These are phyloP conservation scores for Noctua pronuba DNA, from an alignment of 2,888 invertebrate species.

Conservation along the genomic window DNA sequence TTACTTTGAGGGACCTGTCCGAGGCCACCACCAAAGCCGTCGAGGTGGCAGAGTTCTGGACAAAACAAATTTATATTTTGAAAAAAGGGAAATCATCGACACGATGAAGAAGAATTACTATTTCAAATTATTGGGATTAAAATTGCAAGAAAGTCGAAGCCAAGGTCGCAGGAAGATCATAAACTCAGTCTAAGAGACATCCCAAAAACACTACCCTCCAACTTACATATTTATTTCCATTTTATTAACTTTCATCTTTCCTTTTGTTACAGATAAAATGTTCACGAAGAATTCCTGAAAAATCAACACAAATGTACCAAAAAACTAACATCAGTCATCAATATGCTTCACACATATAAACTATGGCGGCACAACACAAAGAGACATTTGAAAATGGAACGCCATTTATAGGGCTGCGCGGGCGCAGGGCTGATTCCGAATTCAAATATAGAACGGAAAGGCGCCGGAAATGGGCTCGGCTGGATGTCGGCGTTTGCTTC, in stretches of 20 bases:
- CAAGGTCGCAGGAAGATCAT: no score
- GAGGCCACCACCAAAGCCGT: no score
- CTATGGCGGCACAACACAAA: conserved; percentile 83
- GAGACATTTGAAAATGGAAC: conserved; percentile 76
- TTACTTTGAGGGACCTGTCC: no score
- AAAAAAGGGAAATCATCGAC: no score
- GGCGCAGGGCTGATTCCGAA: conserved; percentile 79
- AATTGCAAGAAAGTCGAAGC: no score
- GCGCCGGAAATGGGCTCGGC: conserved; percentile 78
- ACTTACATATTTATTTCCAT: neutral
- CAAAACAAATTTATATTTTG: no score
- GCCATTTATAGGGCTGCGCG: conserved; percentile 77
- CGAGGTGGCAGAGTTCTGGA: no score
- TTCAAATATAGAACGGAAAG: conserved; percentile 82
- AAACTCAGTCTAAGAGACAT: no score
- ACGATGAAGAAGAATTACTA: no score
- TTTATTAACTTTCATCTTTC: conserved; percentile 30
- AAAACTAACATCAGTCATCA: conserved; percentile 72
- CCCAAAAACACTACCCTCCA: no score
- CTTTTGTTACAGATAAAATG: conserved; percentile 79
- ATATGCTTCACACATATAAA: conserved; percentile 83
- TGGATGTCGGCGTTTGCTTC: conserved; percentile 81
- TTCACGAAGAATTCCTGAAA: conserved; percentile 64
- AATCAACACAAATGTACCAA: conserved; percentile 75
- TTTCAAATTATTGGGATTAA: neutral